Conservation (phyloP, 2,797 vertebrate species). For the Pangasius mekongensis region DNA sequence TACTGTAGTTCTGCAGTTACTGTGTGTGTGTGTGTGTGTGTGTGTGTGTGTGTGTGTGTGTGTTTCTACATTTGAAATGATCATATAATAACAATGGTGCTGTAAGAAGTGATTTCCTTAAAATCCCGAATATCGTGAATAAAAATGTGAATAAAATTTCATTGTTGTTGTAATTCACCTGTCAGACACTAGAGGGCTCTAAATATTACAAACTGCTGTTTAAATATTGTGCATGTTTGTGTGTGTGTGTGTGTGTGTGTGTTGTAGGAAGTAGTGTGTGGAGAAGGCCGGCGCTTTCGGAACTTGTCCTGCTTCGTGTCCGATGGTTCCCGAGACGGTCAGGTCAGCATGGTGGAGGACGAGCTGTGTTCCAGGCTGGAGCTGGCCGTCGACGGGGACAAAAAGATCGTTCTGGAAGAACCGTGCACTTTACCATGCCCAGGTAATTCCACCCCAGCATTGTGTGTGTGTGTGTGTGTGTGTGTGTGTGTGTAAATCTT, state of each 20-base stretch:
- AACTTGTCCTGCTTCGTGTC: slow-evolving; percentile 93
- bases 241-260: slow-evolving; percentile 33
- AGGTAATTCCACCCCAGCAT: slow-evolving; percentile 73
- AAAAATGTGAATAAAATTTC: neutral
- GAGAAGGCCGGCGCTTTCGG: slow-evolving; percentile 85
- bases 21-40: slow-evolving; percentile 60
- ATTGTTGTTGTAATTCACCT: neutral
- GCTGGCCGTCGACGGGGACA: slow-evolving; percentile 79
- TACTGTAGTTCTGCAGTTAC: neutral
- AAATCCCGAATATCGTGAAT: too few species aligned
- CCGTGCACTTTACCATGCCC: slow-evolving; percentile 91
- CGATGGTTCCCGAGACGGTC: slow-evolving; percentile 80
- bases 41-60: slow-evolving; percentile 71
- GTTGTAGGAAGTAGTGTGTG: slow-evolving; percentile 89
- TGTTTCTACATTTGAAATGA: slow-evolving; percentile 63
- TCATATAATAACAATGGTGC: neutral
- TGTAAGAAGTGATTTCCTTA: neutral
- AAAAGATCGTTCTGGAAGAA: slow-evolving; percentile 83
- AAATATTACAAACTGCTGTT: too few species aligned
- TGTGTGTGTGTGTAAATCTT: neutral
- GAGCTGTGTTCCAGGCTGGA: slow-evolving; percentile 89
- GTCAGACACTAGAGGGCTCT: neutral
- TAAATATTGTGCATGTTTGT: neutral
- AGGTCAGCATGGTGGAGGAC: slow-evolving; percentile 86
- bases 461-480: neutral